phyloP scores from a whole-genome alignment of 2,797 vertebrate species.

The Hippoglossus hippoglossus region DNA sequence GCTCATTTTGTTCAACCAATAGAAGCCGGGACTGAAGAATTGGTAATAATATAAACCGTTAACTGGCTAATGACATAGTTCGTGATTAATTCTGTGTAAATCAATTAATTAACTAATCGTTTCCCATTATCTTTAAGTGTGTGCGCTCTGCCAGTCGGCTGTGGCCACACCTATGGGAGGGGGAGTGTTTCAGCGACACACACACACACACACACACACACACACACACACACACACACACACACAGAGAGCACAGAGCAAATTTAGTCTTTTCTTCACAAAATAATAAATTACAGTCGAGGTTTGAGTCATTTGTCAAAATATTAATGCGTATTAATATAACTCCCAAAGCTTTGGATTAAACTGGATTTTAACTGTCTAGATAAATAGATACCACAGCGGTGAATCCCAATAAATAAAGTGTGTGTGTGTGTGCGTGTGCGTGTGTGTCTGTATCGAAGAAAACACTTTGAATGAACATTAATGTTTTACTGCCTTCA shows the following conservation, averaged over 20 bases:
- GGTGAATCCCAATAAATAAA: background rate
- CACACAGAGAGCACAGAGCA: background rate
- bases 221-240: background rate
- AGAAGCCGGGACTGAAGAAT: background rate
- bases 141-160: background rate
- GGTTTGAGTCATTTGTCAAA: no score
- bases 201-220: no score
- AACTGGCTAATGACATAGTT: background rate
- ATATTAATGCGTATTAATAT: no score
- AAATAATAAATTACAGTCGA: background rate
- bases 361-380: background rate
- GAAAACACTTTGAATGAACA: slow-evolving; percentile 4
- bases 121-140: background rate
- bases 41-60: background rate
- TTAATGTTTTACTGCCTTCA: slow-evolving; percentile 6
- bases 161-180: background rate
- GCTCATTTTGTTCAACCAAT: background rate
- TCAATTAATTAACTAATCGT: background rate
- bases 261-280: background rate
- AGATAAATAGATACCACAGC: background rate
- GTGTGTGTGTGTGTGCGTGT: background rate
- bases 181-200: background rate
- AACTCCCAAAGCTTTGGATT: no score
- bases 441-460: background rate
- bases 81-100: background rate